A percentile compares a stretch with the other conserved stretches of the same genome.
phyloP scores from a whole-genome alignment of 2,888 invertebrate species.

The Acleris holmiana region DNA sequence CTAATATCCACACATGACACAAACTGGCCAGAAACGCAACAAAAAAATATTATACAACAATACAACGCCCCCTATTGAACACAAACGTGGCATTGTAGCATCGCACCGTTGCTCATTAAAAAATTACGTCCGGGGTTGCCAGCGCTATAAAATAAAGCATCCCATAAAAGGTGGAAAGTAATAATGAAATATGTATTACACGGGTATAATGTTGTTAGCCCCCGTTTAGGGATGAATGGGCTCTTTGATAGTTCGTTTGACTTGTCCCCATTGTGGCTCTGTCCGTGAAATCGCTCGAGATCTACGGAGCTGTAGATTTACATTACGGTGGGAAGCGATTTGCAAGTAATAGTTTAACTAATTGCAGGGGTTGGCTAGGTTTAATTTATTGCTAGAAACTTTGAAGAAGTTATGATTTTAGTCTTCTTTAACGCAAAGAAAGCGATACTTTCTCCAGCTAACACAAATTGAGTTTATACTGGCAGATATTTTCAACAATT shows the following conservation, averaged over 20 bases:
- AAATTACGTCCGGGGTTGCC: slow-evolving; percentile 70
- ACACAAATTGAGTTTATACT: slow-evolving; percentile 56
- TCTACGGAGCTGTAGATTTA: slow-evolving; percentile 62
- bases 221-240: slow-evolving; percentile 71
- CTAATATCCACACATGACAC: slow-evolving; percentile 52
- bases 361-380: slow-evolving; percentile 63
- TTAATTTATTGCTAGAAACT: slow-evolving; percentile 10
- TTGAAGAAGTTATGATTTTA: slow-evolving; percentile 36
- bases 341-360: slow-evolving; percentile 64
- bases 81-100: slow-evolving; percentile 61
- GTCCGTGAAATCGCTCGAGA: slow-evolving; percentile 79
- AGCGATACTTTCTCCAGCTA: slow-evolving; percentile 65
- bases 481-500: slow-evolving; percentile 43
- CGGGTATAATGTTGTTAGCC: slow-evolving; percentile 83
- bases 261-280: slow-evolving; percentile 76
- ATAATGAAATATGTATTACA: slow-evolving; percentile 85
- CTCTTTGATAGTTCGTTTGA: slow-evolving; percentile 75
- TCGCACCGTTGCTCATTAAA: slow-evolving; percentile 56
- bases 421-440: slow-evolving; percentile 50
- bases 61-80: slow-evolving; percentile 80
- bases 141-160: slow-evolving; percentile 78
- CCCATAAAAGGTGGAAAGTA: slow-evolving; percentile 77
- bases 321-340: slow-evolving; percentile 56
- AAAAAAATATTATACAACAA: slow-evolving; percentile 76
- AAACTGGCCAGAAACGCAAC: slow-evolving; percentile 52